A percentile compares a stretch with the other conserved stretches of the same genome.
phyloP scores from a whole-genome alignment of 2,888 invertebrate genomes.

The Carcina quercana region DNA sequence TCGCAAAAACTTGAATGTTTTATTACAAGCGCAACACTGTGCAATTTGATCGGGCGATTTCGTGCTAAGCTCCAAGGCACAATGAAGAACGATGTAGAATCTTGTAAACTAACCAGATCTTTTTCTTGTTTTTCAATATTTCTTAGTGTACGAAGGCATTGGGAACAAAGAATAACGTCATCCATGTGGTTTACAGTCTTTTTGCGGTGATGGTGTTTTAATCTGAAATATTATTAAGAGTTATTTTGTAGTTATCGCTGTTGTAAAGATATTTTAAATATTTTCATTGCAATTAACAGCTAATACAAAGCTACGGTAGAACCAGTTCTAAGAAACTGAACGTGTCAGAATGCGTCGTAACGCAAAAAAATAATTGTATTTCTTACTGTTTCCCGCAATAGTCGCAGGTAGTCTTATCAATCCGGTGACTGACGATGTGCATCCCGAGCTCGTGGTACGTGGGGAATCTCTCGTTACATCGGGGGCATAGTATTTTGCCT shows the following conservation, averaged over 20 bases:
- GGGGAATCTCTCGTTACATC: constrained; percentile 55
- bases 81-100: too few relatives aligned
- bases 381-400: constrained; percentile 63
- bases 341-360: too few relatives aligned
- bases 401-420: constrained; percentile 56
- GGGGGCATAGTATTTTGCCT: constrained; percentile 57
- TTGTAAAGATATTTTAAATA: too few relatives aligned
- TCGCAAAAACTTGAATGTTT: too few relatives aligned
- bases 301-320: too few relatives aligned
- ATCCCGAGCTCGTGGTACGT: constrained; percentile 60
- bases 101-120: constrained; percentile 50
- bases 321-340: too few relatives aligned
- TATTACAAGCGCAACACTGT: too few relatives aligned
- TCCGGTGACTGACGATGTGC: constrained; percentile 50
- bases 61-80: too few relatives aligned
- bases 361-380: constrained; percentile 2
- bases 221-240: too few relatives aligned
- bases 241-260: too few relatives aligned
- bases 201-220: constrained; percentile 63
- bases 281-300: too few relatives aligned
- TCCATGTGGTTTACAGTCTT: constrained; percentile 65
- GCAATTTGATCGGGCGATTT: too few relatives aligned
- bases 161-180: constrained; percentile 56
- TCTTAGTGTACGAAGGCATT: constrained; percentile 51
- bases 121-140: constrained; percentile 62